Percentiles rank a stretch among this genome's conserved stretches.
Conservation (phyloP, 2,888 invertebrate genomes). For the Protodeltote pygarga region DNA sequence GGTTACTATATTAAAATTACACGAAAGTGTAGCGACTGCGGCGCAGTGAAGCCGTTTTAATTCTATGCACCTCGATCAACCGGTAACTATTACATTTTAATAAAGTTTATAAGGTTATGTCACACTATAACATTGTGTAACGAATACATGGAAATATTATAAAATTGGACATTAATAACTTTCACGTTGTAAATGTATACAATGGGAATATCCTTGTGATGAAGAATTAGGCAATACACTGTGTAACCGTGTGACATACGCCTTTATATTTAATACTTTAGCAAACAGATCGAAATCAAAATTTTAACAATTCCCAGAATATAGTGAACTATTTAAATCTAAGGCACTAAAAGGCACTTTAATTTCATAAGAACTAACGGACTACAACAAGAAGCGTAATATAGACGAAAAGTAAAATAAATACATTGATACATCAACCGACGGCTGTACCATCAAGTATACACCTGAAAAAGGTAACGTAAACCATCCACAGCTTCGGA, state of each 20-base stretch:
- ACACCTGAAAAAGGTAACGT: conserved; percentile 45
- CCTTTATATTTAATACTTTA: conserved; percentile 43
- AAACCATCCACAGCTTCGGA: conserved; percentile 35
- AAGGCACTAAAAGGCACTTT: conserved; percentile 73
- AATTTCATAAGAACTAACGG: conserved; percentile 62
- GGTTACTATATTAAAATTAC: conserved; percentile 42
- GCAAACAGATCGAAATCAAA: conserved; percentile 47
- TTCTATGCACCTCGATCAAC: conserved; percentile 54
- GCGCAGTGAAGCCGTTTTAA: conserved; percentile 50
- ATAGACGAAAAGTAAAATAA: conserved; percentile 63
- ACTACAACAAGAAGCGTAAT: conserved; percentile 77
- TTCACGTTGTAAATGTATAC: no score
- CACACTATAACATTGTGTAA: conserved; percentile 25
- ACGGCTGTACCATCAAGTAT: conserved; percentile 42
- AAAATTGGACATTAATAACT: no score
- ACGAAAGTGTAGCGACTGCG: conserved; percentile 32
- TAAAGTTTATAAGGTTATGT: conserved; percentile 28
- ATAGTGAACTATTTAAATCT: conserved; percentile 47
- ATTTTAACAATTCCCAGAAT: conserved; percentile 43
- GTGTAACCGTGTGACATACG: conserved; percentile 42
- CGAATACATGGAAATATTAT: no score
- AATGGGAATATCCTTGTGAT: no score
- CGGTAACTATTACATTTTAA: conserved; percentile 60
- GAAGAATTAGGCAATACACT: no score
- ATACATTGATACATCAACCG: conserved; percentile 68